A percentile compares a stretch with the other conserved stretches of the same genome.
phyloP scores from a whole-genome alignment of 1,140 invertebrate genomes.

The Heliconius hermathena region DNA sequence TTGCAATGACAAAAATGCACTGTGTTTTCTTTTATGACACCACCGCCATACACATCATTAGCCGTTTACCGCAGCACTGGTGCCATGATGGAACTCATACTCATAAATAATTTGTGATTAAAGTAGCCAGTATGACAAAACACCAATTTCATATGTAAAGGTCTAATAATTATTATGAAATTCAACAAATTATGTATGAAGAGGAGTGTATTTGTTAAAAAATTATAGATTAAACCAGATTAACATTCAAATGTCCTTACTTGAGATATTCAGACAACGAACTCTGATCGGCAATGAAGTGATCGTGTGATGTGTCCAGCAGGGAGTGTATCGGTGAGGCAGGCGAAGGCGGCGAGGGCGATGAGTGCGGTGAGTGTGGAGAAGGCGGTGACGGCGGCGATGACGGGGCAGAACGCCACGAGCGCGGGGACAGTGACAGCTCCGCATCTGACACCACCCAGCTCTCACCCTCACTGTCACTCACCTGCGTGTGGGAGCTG shows the following conservation, averaged over 20 bases:
- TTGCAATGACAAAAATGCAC: too few relatives aligned
- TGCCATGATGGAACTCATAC: too few relatives aligned
- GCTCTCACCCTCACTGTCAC: constrained; percentile 21
- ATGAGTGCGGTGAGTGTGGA: constrained; percentile 25
- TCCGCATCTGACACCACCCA: constrained; percentile 39
- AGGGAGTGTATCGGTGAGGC: constrained; percentile 3
- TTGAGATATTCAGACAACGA: constrained; percentile 48
- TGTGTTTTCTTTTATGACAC: too few relatives aligned
- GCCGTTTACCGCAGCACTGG: too few relatives aligned
- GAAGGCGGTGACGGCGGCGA: constrained; percentile 32
- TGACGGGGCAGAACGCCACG: constrained; percentile 37
- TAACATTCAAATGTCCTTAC: not conserved
- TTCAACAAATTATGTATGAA: too few relatives aligned
- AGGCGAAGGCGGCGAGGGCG: constrained; percentile 14
- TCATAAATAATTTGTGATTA: too few relatives aligned
- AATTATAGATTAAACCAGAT: not conserved
- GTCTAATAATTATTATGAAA: too few relatives aligned
- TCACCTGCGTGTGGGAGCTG: not conserved
- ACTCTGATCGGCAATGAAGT: constrained; percentile 49
- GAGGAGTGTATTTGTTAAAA: too few relatives aligned
- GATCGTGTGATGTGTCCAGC: constrained; percentile 27
- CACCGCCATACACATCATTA: too few relatives aligned
- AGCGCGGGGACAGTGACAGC: constrained; percentile 40
- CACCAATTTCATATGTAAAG: too few relatives aligned
- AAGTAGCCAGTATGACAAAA: too few relatives aligned